Evolutionary conservation across 2,113 vertebrate genomes (phyloP), one percentile per base, ranked within the genome.

Genomic region (Pedionomus torquatus): DNA sequence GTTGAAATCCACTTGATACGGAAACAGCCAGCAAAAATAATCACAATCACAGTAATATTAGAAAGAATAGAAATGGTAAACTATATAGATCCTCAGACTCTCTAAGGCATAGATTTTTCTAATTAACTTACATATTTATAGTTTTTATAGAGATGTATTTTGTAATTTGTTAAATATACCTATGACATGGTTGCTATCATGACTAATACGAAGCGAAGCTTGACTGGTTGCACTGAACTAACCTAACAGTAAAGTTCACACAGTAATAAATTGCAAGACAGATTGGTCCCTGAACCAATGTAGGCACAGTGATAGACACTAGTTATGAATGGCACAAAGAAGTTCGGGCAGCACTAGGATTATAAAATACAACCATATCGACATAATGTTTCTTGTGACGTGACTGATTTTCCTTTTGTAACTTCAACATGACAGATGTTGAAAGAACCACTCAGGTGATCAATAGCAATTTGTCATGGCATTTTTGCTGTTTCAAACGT

Each of bases 401-500:
- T 60, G 89, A 92, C 44, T 57, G 84, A 91, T 91, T 82, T 88
- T 83, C 76, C n/a, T 86, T 90, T 75, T 54, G 52, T 80, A 93
- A n/a, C 83, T 94, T 83, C 81, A 41, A 4, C 30, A 66, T 82
- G 75, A 89, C 46, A 89, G 90, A 87, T 75, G 87, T 51, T 74
- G 69, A 90, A 94, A 87, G 75, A 89, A 63, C 48, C 74, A 79
- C 68, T 90, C 78, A 46, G 64, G 31, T 82, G 82, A 87, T 96
- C 89, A 95, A 84, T 78, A 83, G 43, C 58, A 82, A 61, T 93
- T 96, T 91, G 88, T 92, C 77, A 89, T 4, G 7, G 52, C 43
- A 21, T 66, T 92, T 95, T 74, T 89, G 31, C 72, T 74, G 70
- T 74, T 96, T 93, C 88, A 92, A 41, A 79, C 61, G 87, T 86